Percentiles rank a stretch among this genome's conserved stretches.
Conservation (phyloP, 2,888 invertebrate genomes). For the Parasteatoda lunata region DNA sequence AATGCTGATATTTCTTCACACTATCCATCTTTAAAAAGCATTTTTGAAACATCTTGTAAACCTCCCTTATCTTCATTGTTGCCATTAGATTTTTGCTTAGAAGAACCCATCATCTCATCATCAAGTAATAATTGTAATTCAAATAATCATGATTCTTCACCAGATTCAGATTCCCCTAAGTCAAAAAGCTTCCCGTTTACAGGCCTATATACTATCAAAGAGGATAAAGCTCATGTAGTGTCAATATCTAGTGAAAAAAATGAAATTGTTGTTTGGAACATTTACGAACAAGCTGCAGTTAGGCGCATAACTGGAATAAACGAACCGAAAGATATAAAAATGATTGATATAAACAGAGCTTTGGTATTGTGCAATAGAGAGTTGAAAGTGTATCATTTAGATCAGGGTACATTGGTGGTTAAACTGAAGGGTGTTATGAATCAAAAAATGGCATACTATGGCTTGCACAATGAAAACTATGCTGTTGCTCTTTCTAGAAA, state of each 20-base stretch:
- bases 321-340: conserved; percentile 85
- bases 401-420: conserved; percentile 82
- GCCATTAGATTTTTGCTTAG: conserved; percentile 76
- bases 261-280: conserved; percentile 89
- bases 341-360: conserved; percentile 82
- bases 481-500: conserved; percentile 88
- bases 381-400: conserved; percentile 85
- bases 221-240: conserved; percentile 83
- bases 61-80: conserved; percentile 79
- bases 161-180: conserved; percentile 40
- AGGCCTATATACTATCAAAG: conserved; percentile 80
- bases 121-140: conserved; percentile 39
- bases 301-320: conserved; percentile 82
- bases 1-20: conserved; percentile 66
- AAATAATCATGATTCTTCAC: conserved; percentile 29
- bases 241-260: conserved; percentile 84
- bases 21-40: conserved; percentile 62
- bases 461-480: conserved; percentile 86
- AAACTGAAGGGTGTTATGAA: conserved; percentile 88
- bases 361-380: conserved; percentile 88
- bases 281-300: conserved; percentile 79
- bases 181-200: conserved; percentile 76
- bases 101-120: conserved; percentile 49
- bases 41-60: conserved; percentile 63
- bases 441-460: conserved; percentile 93